Evolutionary conservation across 53 echinoderm and acorn worm genomes (phyloP).

Genomic region (Mesocentrotus franciscanus): DNA sequence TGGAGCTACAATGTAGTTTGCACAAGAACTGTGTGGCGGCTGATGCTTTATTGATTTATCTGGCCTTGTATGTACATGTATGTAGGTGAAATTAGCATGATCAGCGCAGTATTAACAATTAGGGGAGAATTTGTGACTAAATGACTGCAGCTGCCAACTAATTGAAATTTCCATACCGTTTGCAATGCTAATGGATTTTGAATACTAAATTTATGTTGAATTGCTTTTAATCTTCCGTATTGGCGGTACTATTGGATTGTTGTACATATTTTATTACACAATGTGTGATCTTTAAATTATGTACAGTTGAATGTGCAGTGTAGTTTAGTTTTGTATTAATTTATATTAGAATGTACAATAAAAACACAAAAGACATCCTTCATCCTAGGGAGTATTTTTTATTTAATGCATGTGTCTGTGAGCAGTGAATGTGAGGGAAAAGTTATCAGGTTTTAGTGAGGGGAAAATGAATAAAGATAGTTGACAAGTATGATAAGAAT

Average conservation of each 20-base stretch:
- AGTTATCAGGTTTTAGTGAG: too few species aligned
- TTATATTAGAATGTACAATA: too few species aligned
- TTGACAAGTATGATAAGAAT: too few species aligned
- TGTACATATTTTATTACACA: background rate
- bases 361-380: too few species aligned
- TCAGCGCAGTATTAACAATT: conserved; percentile 17
- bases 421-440: too few species aligned
- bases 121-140: conserved; percentile 37
- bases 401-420: too few species aligned
- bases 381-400: too few species aligned
- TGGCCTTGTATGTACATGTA: background rate
- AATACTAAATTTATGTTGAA: background rate
- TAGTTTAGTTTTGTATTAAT: too few species aligned
- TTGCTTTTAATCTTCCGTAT: background rate
- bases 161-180: conserved; percentile 43
- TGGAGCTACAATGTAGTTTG: background rate
- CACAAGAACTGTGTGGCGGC: background rate
- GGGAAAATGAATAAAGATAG: too few species aligned
- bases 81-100: conserved; percentile 47
- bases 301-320: too few species aligned
- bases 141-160: conserved; percentile 31
- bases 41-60: conserved; percentile 42
- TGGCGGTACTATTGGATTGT: background rate
- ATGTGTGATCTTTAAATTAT: too few species aligned
- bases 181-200: background rate